Conservation (phyloP, 2,113 vertebrate genomes). For the Xenus cinereus region DNA sequence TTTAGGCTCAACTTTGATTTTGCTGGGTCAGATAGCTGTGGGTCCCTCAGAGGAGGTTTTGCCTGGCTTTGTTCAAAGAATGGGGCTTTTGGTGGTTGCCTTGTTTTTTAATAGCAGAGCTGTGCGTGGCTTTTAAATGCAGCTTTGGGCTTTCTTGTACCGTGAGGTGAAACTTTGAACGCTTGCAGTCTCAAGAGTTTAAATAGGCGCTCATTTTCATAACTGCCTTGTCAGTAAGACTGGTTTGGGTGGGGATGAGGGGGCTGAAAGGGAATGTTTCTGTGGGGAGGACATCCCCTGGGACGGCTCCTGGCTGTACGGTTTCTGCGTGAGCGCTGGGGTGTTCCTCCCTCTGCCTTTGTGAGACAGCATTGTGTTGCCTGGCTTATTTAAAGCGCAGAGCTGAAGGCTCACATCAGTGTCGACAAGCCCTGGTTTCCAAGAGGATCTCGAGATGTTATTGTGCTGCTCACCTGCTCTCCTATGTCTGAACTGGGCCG, state of each 20-base stretch:
- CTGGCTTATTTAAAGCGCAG: accelerated
- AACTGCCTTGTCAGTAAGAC: background rate
- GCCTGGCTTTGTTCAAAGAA: background rate
- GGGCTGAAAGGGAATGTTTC: background rate
- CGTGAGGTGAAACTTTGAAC: background rate
- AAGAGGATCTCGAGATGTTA: background rate
- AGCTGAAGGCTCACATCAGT: accelerated
- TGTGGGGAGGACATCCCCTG: background rate
- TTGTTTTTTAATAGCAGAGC: background rate
- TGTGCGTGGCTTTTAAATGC: background rate
- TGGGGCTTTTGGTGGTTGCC: background rate
- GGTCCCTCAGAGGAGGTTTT: background rate
- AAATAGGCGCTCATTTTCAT: background rate
- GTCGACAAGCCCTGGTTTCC: background rate
- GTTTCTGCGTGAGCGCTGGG: background rate
- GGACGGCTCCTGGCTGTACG: background rate
- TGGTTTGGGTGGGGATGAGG: background rate
- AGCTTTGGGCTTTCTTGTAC: background rate
- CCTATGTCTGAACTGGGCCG: background rate
- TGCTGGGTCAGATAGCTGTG: accelerated
- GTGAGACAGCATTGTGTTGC: background rate
- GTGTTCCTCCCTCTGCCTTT: background rate
- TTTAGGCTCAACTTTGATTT: background rate
- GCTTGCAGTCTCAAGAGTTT: accelerated
- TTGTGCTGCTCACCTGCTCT: accelerated